Evolutionary conservation across 2,113 vertebrate genomes (phyloP).

Genomic region (Cynocephalus volans): DNA sequence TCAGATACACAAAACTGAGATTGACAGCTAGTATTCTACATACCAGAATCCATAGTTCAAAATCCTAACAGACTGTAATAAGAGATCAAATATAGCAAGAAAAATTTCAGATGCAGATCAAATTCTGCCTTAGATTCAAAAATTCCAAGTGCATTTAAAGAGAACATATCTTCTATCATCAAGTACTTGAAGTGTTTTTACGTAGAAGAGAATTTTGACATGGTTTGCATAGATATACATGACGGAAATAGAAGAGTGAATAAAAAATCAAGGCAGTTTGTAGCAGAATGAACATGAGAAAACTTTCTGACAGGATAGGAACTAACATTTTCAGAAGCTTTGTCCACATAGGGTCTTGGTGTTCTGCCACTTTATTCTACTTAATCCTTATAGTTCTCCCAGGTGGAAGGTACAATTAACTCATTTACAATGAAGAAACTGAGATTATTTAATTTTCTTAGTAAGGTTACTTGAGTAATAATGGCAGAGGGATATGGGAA

Average conservation of each 20-base stretch:
- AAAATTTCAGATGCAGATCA: conserved; percentile 43
- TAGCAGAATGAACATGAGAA: background rate
- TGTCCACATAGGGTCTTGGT: background rate
- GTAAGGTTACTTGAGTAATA: background rate
- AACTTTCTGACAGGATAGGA: background rate
- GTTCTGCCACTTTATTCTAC: background rate
- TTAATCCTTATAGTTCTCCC: background rate
- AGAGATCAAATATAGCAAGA: conserved; percentile 4
- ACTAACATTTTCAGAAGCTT: background rate
- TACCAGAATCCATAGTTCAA: background rate
- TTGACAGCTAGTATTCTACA: background rate
- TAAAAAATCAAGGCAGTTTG: background rate
- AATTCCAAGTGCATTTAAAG: background rate
- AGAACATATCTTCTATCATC: background rate
- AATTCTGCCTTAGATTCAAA: conserved; percentile 15
- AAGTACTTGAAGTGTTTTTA: conserved; percentile 30
- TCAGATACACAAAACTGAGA: background rate
- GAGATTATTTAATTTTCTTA: background rate
- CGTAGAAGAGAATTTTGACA: background rate
- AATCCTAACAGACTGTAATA: conserved; percentile 27
- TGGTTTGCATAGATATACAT: background rate
- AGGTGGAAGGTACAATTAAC: background rate
- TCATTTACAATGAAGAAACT: background rate
- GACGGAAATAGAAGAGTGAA: background rate
- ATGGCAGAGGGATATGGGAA: background rate